phyloP scores from a whole-genome alignment of 2,888 invertebrate species.

The Caenorhabditis uteleia region DNA sequence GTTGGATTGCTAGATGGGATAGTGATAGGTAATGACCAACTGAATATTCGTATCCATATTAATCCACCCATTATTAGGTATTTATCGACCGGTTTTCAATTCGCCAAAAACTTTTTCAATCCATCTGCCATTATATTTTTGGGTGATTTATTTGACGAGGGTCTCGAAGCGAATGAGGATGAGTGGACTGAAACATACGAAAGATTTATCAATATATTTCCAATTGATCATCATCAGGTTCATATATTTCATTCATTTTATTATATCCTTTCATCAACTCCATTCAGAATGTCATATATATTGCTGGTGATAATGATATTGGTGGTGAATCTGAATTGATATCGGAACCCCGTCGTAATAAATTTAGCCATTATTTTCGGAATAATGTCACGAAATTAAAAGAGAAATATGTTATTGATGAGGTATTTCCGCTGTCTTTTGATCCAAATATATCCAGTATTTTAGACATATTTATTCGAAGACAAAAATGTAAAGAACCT shows the following conservation, averaged over 20 bases:
- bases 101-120: constrained; percentile 78
- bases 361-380: constrained; percentile 22
- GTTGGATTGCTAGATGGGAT: constrained; percentile 82
- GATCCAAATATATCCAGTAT: background rate
- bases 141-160: constrained; percentile 94
- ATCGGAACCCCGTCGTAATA: constrained; percentile 76
- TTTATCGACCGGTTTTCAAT: constrained; percentile 80
- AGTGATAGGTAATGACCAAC: constrained; percentile 85
- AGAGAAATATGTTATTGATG: constrained; percentile 1
- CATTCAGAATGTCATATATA: constrained; percentile 75
- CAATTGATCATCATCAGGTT: constrained; percentile 64
- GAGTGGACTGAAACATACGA: constrained; percentile 81
- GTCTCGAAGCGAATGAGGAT: constrained; percentile 72
- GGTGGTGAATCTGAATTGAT: constrained; percentile 81
- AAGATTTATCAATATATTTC: constrained; percentile 78
- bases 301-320: constrained; percentile 96
- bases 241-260: constrained; percentile 4
- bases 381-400: constrained; percentile 22
- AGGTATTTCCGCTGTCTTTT: background rate
- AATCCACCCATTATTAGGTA: constrained; percentile 72
- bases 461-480: constrained; percentile 10
- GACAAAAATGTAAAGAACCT: background rate
- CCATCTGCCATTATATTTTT: constrained; percentile 88
- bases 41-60: background rate
- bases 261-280: background rate